Conservation (phyloP, 2,888 invertebrate genomes). For the Platycheirus albimanus region DNA sequence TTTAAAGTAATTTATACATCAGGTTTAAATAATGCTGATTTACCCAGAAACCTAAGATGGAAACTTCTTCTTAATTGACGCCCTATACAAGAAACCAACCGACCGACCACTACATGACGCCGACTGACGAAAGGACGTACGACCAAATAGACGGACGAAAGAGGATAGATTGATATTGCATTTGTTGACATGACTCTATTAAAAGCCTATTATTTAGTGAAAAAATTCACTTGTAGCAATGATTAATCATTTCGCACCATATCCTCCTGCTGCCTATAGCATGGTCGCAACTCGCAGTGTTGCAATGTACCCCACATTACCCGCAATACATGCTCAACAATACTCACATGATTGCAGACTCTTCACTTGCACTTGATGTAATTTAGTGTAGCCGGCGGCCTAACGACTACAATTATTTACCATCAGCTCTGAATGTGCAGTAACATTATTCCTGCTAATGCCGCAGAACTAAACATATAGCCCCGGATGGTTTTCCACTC, state of each 20-base stretch:
- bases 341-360: constrained; percentile 13
- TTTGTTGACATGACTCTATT: constrained; percentile 74
- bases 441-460: constrained; percentile 71
- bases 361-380: constrained; percentile 69
- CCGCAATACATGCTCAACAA: background rate
- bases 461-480: constrained; percentile 69
- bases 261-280: constrained; percentile 35
- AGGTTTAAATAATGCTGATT: constrained; percentile 25
- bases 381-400: constrained; percentile 65
- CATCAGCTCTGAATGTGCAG: constrained; percentile 52
- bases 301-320: background rate
- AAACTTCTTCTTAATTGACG: constrained; percentile 7
- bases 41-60: background rate
- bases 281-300: too few species aligned
- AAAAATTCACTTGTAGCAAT: constrained; percentile 65
- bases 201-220: constrained; percentile 68
- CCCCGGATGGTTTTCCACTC: constrained; percentile 68
- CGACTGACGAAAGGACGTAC: too few species aligned
- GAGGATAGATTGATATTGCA: constrained; percentile 61
- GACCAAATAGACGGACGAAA: too few species aligned
- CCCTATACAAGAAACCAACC: background rate
- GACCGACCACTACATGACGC: too few species aligned
- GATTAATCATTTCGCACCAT: constrained; percentile 72
- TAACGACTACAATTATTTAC: constrained; percentile 72
- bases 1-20: constrained; percentile 63